Evolutionary conservation across 2,888 invertebrate species (phyloP), one percentile per base, ranked within the genome.

Genomic region (Drosophila sordidula): DNA sequence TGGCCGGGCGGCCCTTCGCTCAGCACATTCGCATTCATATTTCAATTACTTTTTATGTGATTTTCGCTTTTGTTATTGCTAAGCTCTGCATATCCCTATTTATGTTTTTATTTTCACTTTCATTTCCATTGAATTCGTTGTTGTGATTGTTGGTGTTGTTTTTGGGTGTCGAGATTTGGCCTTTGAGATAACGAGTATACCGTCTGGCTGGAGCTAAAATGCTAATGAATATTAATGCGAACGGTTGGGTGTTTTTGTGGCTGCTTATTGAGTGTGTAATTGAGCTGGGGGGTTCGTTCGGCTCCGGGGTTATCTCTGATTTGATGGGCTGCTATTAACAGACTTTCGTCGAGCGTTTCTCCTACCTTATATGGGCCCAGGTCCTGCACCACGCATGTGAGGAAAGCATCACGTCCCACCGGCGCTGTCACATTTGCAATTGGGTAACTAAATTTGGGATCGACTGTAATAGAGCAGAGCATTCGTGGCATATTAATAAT

Each of bases 381-480:
- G 90, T 95, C 94, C 85, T 95, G 95, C 9, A 95, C 95, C 61
- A 94, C 93, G 87, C 95, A 95, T 12, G 94, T 94, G 57, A 95
- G 93, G 3, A 94, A 92, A 2, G 95, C 95, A 86, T 95, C 95
- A 66, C 95, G 92, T 56, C 95, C 95, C 58, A 95, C 93, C 2
- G 95, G 94, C 14, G 94, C 95, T 0, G 95, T 95, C 65, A 95
- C 94, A 91, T 95, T 95, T 16, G 94, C 93, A 54, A 95, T 95
- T 5, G 94, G 94, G 22, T 94, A 95, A 68, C 94, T 94, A 90
- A 95, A 95, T 80, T 94, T 93, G 29, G 95, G 95, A 86, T 95
- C 92, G 92, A 94, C 95, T 95, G 93, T 71, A 88, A 80, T 69
- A 49, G 64, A 74, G 44, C 8, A 56, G 68, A 71, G 59, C 34